Base-by-base conservation (phyloP, 1,140 invertebrate genomes). In the Cardiocondyla obscurior region DNA sequence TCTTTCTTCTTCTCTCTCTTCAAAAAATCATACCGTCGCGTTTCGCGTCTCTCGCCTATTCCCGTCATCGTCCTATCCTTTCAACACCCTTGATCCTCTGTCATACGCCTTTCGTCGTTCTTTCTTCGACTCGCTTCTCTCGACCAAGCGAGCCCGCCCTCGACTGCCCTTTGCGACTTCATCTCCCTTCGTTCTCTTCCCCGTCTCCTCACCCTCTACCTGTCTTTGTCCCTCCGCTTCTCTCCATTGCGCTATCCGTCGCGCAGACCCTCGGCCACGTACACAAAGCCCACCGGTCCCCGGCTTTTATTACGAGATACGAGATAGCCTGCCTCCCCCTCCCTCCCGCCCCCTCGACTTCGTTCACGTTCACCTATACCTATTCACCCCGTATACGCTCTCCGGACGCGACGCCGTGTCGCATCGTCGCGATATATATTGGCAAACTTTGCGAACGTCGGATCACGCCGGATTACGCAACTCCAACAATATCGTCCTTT, bases 301-400 rank as follows among this genome's bases (percentile, higher is more conserved):
- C 79, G 83, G 90, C 91, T 92, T 92, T 92, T 91, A 92, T 92
- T 92, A 91, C 91, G 85, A 92, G 90, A 92, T 91, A 91, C 89
- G 84, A 92, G 88, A 91, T 92, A 90, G 87, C 74, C n/a, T n/a
- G n/a, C n/a, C n/a, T n/a, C n/a, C n/a, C n/a, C n/a, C n/a, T n/a
- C n/a, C n/a, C n/a, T n/a, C n/a, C n/a, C n/a, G n/a, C n/a, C n/a
- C 84, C 55, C 22, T 44, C 39, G 30, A 62, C 51, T 60, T 70
- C 62, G 51, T 73, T 39, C 82, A 79, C n/a, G 72, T 64, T 64
- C 36, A 49, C 42, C 49, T 33, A 53, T 39, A 10, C 72, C 44
- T 46, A 42, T 16, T 57, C 65, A 6, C 3, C 49, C 46, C 42
- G 70, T 51, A 85, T 46, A 83, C 57, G 36, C 39, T 69, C 65